A percentile compares a stretch with the other conserved stretches of the same genome.
Evolutionary conservation across 2,888 invertebrate genomes (phyloP).

Genomic region (Lepidocyrtinus sp.): DNA sequence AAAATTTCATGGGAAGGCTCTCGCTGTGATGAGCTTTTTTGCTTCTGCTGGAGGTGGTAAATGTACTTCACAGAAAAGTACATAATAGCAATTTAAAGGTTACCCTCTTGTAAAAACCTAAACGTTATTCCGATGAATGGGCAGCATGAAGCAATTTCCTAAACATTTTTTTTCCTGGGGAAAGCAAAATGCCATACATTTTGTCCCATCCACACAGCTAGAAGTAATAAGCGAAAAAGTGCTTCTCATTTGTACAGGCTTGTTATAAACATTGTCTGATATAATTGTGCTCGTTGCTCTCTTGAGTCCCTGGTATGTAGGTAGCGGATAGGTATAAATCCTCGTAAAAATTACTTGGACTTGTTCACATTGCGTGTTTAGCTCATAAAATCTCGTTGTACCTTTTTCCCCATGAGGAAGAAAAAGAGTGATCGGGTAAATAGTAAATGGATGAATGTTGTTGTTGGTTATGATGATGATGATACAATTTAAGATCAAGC

Average conservation of each 20-base stretch:
- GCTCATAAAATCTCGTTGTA: conserved; percentile 30
- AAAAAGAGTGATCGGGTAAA: conserved; percentile 24
- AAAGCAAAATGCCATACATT: conserved; percentile 27
- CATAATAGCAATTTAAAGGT: neutral
- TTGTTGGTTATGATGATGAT: conserved; percentile 39
- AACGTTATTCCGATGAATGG: conserved; percentile 32
- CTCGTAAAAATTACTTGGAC: conserved; percentile 16
- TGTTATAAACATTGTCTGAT: conserved; percentile 44
- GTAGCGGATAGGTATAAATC: neutral
- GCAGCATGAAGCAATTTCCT: conserved; percentile 38
- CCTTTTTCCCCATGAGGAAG: conserved; percentile 39
- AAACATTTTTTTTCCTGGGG: conserved; percentile 1
- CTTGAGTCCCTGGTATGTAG: neutral
- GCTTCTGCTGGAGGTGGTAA: conserved; percentile 33
- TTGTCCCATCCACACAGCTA: conserved; percentile 44
- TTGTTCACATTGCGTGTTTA: conserved; percentile 37
- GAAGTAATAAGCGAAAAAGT: conserved; percentile 37
- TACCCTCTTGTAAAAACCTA: neutral
- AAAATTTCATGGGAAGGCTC: conserved; percentile 52
- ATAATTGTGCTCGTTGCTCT: conserved; percentile 23
- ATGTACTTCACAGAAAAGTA: neutral
- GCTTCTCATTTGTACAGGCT: conserved; percentile 34
- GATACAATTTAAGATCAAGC: conserved; percentile 51
- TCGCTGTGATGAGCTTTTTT: conserved; percentile 53
- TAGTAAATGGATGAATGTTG: conserved; percentile 39